Percentiles rank a stretch among this genome's conserved stretches.
Evolutionary conservation across 2,797 vertebrate genomes (phyloP).

Genomic region (Hippoglossus hippoglossus): DNA sequence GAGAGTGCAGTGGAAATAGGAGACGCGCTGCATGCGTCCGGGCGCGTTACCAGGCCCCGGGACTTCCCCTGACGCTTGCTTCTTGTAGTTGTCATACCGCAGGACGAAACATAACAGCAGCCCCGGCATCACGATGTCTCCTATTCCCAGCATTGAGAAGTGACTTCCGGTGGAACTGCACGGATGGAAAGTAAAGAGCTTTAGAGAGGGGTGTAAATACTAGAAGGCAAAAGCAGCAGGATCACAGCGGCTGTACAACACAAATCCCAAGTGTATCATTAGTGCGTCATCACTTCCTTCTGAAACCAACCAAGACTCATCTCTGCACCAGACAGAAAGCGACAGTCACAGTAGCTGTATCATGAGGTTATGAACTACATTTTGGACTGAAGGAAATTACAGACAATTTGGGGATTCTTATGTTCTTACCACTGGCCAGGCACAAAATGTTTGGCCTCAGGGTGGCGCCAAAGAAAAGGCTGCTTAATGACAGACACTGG

Average conservation of each 20-base stretch:
- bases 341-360: no score
- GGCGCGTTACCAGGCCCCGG: constrained; percentile 88
- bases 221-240: no score
- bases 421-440: no score
- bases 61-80: constrained; percentile 92
- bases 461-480: not conserved
- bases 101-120: constrained; percentile 97
- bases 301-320: not conserved
- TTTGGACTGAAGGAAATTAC: not conserved
- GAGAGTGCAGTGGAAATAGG: constrained; percentile 99
- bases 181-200: not conserved
- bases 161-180: constrained; percentile 96
- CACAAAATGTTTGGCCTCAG: not conserved
- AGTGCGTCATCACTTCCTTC: not conserved
- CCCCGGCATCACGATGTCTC: constrained; percentile 99
- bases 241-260: not conserved
- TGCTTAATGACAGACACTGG: not conserved
- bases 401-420: not conserved
- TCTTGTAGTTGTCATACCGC: constrained; percentile 99
- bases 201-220: not conserved
- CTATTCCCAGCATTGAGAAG: constrained; percentile 99
- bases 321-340: not conserved
- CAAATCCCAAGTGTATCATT: not conserved
- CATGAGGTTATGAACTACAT: not conserved
- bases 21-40: constrained; percentile 98